Percentiles rank a stretch among this genome's conserved stretches.
These are phyloP conservation scores for Bostrychus sinensis DNA, from an alignment of 2,113 vertebrate genomes.

Conservation along the genomic window DNA sequence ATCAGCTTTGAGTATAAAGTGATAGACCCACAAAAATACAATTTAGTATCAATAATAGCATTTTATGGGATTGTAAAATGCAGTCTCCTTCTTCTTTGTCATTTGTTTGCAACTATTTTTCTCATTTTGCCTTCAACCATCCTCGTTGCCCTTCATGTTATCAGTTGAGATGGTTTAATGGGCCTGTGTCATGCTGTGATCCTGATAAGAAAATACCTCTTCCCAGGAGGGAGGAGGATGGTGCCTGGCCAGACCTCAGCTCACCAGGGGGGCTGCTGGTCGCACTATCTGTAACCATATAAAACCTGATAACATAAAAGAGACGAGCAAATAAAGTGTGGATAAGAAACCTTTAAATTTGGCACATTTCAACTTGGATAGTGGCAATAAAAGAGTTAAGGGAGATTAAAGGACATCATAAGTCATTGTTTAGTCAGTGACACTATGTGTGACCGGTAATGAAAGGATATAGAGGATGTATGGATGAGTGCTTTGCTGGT, in stretches of 20 bases:
- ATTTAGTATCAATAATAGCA: no score
- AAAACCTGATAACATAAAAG: conserved; percentile 53
- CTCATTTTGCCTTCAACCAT: conserved; percentile 20
- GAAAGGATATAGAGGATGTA: conserved; percentile 33
- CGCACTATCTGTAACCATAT: conserved; percentile 45
- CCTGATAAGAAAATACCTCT: conserved; percentile 62
- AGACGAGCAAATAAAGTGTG: conserved; percentile 29
- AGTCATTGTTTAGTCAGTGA: conserved; percentile 8
- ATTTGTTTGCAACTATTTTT: conserved; percentile 9
- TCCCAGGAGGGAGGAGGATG: conserved; percentile 24
- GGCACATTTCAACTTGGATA: conserved; percentile 27
- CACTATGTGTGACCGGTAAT: conserved; percentile 24
- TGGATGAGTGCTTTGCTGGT: conserved; percentile 28
- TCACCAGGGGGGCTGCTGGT: conserved; percentile 31
- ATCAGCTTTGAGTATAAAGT: no score
- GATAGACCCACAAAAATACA: no score
- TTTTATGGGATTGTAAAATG: no score
- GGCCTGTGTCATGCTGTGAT: conserved; percentile 51
- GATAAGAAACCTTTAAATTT: conserved; percentile 14
- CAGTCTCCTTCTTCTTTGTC: conserved; percentile 46
- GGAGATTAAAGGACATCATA: conserved; percentile 14
- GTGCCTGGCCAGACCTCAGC: conserved; percentile 23
- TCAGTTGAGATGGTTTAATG: conserved; percentile 60
- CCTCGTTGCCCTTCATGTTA: conserved; percentile 44
- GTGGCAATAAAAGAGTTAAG: conserved; percentile 34